Conservation (phyloP, 2,888 invertebrate species). For the Sabatieria punctata region DNA sequence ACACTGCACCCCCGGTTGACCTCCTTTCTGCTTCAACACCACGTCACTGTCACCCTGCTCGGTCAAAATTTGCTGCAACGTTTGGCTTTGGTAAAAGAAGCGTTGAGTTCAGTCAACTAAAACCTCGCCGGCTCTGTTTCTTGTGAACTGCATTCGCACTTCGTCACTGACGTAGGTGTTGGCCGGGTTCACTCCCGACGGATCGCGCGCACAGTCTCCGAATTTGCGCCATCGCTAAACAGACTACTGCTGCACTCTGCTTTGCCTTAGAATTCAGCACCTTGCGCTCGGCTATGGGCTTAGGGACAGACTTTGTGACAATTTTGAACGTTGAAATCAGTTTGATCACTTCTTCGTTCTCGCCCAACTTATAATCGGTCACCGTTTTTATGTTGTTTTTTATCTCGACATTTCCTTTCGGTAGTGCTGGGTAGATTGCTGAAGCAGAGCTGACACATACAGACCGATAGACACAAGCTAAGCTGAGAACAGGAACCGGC, state of each 20-base stretch:
- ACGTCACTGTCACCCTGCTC: constrained; percentile 10
- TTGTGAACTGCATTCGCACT: constrained; percentile 60
- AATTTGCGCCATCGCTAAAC: constrained; percentile 73
- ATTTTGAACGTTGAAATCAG: constrained; percentile 60
- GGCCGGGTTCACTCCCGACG: constrained; percentile 93
- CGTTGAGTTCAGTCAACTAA: no score
- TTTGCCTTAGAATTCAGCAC: constrained; percentile 11
- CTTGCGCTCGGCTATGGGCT: constrained; percentile 77
- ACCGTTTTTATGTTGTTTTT: constrained; percentile 70
- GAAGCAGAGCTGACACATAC: no score
- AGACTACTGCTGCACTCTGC: constrained; percentile 30
- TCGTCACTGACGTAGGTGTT: constrained; percentile 91
- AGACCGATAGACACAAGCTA: no score
- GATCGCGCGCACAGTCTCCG: constrained; percentile 71
- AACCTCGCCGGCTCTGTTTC: constrained; percentile 26
- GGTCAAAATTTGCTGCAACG: constrained; percentile 8
- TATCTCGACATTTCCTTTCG: no score
- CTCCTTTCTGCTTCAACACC: not conserved
- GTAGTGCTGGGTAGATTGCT: no score
- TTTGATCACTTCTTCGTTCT: constrained; percentile 47
- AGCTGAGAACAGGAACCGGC: no score
- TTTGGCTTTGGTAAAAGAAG: no score
- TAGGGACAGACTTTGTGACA: constrained; percentile 55
- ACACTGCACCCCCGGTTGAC: constrained; percentile 19
- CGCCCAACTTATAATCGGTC: constrained; percentile 77